phyloP scores from a whole-genome alignment of 1,140 invertebrate species.

The Cheumatopsyche charites region DNA sequence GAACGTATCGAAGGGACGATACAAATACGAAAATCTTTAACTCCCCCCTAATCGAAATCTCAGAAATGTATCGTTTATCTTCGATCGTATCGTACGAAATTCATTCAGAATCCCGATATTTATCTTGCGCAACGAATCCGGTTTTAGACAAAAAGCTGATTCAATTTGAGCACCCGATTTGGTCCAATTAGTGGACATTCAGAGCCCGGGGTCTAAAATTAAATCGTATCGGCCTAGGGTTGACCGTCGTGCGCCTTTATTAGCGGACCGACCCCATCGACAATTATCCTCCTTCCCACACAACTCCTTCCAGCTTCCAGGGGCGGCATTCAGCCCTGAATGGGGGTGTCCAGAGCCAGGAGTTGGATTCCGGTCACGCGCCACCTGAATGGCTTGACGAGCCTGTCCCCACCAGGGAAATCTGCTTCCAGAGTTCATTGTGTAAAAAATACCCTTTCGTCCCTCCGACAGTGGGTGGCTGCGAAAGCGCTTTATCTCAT shows the following conservation, averaged over 20 bases:
- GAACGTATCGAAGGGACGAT: too few relatives aligned
- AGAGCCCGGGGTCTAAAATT: background rate
- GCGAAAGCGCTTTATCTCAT: conserved; percentile 7
- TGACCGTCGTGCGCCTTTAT: conserved; percentile 11
- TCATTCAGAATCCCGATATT: too few relatives aligned
- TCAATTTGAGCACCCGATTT: conserved; percentile 13
- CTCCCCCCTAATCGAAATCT: too few relatives aligned
- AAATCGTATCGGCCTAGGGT: conserved; percentile 2
- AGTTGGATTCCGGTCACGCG: conserved; percentile 44
- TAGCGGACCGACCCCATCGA: conserved; percentile 32
- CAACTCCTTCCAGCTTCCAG: too few relatives aligned
- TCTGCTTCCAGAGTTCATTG: conserved; percentile 43
- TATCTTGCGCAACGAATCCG: too few relatives aligned
- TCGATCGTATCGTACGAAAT: too few relatives aligned
- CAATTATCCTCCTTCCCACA: conserved; percentile 44
- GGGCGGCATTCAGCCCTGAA: too few relatives aligned
- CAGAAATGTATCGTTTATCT: too few relatives aligned
- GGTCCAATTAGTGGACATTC: conserved; percentile 25
- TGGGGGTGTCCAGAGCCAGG: conserved; percentile 3
- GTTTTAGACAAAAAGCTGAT: too few relatives aligned
- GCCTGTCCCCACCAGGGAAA: conserved; percentile 48
- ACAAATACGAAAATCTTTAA: too few relatives aligned
- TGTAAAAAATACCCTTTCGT: conserved; percentile 41
- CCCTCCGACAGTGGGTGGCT: background rate
- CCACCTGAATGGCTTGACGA: conserved; percentile 46